Conservation (phyloP, 2,888 invertebrate genomes). For the Venusia cambrica region DNA sequence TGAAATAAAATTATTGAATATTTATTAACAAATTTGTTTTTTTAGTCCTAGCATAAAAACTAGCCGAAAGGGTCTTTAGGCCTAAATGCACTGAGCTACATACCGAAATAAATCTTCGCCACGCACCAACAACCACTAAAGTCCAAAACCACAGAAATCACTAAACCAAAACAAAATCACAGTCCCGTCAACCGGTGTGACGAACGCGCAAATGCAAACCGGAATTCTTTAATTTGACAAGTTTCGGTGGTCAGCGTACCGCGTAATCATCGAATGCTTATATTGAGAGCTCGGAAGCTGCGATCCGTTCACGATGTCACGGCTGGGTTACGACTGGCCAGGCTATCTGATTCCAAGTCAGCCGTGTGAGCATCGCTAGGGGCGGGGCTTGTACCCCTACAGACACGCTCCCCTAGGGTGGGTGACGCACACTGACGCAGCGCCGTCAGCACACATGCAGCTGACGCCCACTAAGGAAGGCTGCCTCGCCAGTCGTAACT, state of each 20-base stretch:
- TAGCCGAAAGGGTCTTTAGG: too few relatives aligned
- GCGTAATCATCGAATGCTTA: slow-evolving; percentile 75
- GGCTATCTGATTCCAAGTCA: slow-evolving; percentile 80
- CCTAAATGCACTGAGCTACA: slow-evolving; percentile 20
- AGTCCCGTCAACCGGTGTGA: slow-evolving; percentile 48
- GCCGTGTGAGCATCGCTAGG: slow-evolving; percentile 76
- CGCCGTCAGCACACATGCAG: slow-evolving; percentile 31
- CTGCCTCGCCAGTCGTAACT: slow-evolving; percentile 21
- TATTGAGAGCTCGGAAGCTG: slow-evolving; percentile 66
- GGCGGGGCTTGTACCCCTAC: slow-evolving; percentile 56
- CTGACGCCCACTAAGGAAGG: slow-evolving; percentile 24
- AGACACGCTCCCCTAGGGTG: slow-evolving; percentile 58
- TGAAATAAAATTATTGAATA: too few relatives aligned
- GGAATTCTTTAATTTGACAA: slow-evolving; percentile 73
- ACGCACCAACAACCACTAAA: slow-evolving; percentile 33
- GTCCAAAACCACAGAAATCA: slow-evolving; percentile 44
- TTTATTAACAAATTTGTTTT: too few relatives aligned
- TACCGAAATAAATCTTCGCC: slow-evolving; percentile 36
- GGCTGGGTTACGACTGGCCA: slow-evolving; percentile 79
- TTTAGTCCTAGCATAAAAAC: too few relatives aligned
- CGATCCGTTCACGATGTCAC: slow-evolving; percentile 78
- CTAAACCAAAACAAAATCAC: slow-evolving; percentile 57
- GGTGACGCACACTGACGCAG: slow-evolving; percentile 62
- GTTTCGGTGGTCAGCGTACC: slow-evolving; percentile 71
- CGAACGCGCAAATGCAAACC: slow-evolving; percentile 49